These are phyloP conservation scores for Sycophila sp. DNA, from an alignment of 1,140 invertebrate genomes.

Conservation along the genomic window DNA sequence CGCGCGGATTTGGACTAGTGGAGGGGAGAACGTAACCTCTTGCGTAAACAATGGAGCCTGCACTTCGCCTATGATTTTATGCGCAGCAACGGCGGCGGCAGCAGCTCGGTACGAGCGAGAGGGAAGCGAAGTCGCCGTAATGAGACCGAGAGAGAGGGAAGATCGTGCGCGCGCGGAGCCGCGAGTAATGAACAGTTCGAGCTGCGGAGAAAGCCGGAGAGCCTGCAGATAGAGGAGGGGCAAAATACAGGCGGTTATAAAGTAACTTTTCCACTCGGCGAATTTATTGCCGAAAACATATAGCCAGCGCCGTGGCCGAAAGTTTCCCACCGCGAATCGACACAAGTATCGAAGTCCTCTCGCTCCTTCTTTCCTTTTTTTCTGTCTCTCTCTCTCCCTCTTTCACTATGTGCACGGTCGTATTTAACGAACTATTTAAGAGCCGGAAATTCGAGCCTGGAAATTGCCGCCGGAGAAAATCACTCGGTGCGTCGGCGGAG, in stretches of 20 bases:
- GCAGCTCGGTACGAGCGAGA: neutral
- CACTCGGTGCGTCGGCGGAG: neutral
- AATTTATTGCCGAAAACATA: slow-evolving; percentile 27
- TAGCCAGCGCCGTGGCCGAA: neutral
- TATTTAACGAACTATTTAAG: slow-evolving; percentile 14
- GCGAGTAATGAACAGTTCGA: slow-evolving; percentile 24
- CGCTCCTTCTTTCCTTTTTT: neutral
- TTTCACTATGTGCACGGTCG: too few species aligned
- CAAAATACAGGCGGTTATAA: slow-evolving; percentile 7
- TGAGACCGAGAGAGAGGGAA: neutral
- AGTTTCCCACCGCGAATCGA: neutral
- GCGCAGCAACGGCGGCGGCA: neutral
- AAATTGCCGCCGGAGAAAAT: slow-evolving; percentile 11
- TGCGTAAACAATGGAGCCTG: slow-evolving; percentile 35
- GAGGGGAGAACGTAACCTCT: slow-evolving; percentile 21
- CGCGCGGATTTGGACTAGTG: too few species aligned
- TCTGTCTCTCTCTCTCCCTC: neutral
- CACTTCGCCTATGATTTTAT: slow-evolving; percentile 34
- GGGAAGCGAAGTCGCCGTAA: neutral
- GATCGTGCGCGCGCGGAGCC: neutral
- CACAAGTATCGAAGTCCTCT: too few species aligned
- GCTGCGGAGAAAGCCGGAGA: neutral
- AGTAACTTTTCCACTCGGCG: slow-evolving; percentile 27
- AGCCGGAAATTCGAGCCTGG: too few species aligned
- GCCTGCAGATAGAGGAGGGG: slow-evolving; percentile 7